These are phyloP conservation scores for Hystrix brachyura DNA, from an alignment of 2,113 vertebrate genomes.

Conservation along the genomic window DNA sequence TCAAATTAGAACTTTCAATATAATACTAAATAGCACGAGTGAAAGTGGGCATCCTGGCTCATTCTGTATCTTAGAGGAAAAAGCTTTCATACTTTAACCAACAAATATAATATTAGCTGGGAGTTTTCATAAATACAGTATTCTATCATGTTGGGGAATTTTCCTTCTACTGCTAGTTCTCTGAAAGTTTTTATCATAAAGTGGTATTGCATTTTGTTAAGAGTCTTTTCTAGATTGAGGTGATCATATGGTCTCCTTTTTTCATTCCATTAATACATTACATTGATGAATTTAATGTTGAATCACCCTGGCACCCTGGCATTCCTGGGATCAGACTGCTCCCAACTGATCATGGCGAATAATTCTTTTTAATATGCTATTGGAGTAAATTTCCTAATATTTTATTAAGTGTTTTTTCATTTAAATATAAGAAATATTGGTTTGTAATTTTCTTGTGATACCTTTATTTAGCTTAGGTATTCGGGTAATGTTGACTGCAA, in stretches of 20 bases:
- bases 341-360: background rate
- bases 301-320: background rate
- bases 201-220: background rate
- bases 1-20: background rate
- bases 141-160: background rate
- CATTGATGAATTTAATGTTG: slow-evolving; percentile 20
- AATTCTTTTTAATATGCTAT: background rate
- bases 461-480: background rate
- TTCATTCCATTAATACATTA: background rate
- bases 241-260: background rate
- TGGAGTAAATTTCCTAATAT: background rate
- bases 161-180: background rate
- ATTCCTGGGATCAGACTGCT: background rate
- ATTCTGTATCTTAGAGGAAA: background rate
- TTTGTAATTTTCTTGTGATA: background rate
- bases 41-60: background rate
- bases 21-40: background rate
- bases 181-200: background rate
- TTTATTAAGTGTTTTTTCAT: background rate
- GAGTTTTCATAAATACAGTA: background rate
- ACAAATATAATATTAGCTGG: background rate
- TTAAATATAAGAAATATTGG: background rate
- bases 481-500: background rate
- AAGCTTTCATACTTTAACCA: background rate
- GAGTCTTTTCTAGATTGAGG: background rate